A percentile compares a stretch with the other conserved stretches of the same genome.
Evolutionary conservation across 2,113 vertebrate species (phyloP).

Genomic region (Jacana jacana): DNA sequence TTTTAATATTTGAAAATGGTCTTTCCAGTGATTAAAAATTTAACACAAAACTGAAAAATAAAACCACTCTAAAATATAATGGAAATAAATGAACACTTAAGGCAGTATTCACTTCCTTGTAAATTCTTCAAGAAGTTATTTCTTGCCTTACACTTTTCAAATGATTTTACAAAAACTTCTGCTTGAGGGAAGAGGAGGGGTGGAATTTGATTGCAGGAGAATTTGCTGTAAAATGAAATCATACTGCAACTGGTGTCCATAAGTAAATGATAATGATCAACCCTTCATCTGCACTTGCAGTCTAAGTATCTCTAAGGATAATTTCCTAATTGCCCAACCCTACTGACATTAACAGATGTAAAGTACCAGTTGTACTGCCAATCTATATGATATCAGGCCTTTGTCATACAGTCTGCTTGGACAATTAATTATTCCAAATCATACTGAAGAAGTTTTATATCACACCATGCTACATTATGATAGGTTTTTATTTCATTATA

Average conservation of each 20-base stretch:
- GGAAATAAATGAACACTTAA: background rate
- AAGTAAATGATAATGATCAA: constrained; percentile 30
- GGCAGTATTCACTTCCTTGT: background rate
- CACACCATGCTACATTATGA: background rate
- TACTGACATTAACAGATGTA: background rate
- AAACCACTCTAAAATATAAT: background rate
- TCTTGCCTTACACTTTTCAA: background rate
- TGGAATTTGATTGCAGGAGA: background rate
- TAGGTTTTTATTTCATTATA: background rate
- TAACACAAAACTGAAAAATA: background rate
- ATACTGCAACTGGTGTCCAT: background rate
- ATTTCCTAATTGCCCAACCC: background rate
- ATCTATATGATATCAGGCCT: background rate
- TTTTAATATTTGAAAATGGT: background rate
- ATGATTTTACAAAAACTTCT: background rate
- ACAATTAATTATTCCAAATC: background rate
- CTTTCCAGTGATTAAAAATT: background rate
- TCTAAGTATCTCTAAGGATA: background rate
- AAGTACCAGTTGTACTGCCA: background rate
- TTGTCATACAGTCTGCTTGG: background rate
- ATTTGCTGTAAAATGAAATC: background rate
- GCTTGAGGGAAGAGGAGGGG: background rate
- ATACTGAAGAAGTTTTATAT: background rate
- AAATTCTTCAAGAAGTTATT: background rate
- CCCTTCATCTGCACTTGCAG: background rate